Percentiles rank a stretch among this genome's conserved stretches.
These are phyloP conservation scores for Byasa hedistus DNA, from an alignment of 2,888 invertebrate genomes.

Conservation along the genomic window DNA sequence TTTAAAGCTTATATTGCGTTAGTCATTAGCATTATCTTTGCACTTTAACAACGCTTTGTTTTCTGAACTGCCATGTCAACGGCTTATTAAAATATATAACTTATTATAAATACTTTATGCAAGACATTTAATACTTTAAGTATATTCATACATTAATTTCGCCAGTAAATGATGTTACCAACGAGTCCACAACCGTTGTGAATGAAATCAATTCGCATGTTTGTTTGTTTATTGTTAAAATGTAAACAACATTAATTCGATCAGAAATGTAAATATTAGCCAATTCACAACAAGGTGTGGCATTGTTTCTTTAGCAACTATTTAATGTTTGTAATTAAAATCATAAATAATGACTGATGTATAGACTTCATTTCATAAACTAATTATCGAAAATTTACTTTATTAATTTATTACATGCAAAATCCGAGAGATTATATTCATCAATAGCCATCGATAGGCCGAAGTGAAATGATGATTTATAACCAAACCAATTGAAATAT, in stretches of 20 bases:
- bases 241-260: conserved; percentile 11
- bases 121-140: neutral
- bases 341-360: no score
- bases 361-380: no score
- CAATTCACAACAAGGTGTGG: conserved; percentile 12
- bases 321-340: no score
- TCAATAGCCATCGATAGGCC: no score
- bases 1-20: neutral
- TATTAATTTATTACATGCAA: no score
- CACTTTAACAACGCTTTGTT: neutral
- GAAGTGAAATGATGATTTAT: no score
- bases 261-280: neutral
- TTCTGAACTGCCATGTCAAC: conserved; percentile 4
- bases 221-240: neutral
- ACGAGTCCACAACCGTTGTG: neutral
- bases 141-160: neutral
- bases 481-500: no score
- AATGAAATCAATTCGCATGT: neutral
- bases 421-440: no score
- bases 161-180: neutral
- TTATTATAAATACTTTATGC: neutral
- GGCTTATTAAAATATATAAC: conserved; percentile 3
- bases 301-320: conserved; percentile 5
- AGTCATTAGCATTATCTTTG: conserved; percentile 1
- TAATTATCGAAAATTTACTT: no score